phyloP scores from a whole-genome alignment of 2,888 invertebrate species.

The Cantharis rufa region DNA sequence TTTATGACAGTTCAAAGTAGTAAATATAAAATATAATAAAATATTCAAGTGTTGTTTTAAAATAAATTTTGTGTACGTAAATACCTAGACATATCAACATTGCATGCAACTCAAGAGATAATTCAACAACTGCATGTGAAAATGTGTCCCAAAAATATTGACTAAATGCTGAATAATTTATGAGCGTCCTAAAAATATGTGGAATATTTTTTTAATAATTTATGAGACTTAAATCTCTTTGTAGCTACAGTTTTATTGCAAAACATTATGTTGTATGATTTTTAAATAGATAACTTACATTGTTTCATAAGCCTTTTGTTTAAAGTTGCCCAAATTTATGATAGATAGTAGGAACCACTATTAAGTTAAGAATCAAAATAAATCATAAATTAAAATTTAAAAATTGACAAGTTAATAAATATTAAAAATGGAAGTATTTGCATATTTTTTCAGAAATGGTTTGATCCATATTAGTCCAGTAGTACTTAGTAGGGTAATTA shows the following conservation, averaged over 20 bases:
- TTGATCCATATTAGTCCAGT: too few relatives aligned
- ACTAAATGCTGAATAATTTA: not conserved
- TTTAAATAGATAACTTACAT: not conserved
- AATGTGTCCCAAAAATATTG: not conserved
- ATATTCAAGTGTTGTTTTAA: not conserved
- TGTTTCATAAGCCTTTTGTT: not conserved
- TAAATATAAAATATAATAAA: not conserved
- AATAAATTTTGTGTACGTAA: not conserved
- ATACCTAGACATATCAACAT: not conserved
- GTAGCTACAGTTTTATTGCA: not conserved
- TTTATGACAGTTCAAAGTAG: not conserved
- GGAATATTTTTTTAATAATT: not conserved
- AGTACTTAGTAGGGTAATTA: too few relatives aligned
- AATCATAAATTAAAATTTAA: too few relatives aligned
- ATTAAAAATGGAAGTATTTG: too few relatives aligned
- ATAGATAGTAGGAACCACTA: too few relatives aligned
- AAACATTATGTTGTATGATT: not conserved
- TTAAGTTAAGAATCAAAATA: too few relatives aligned
- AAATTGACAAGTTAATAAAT: too few relatives aligned
- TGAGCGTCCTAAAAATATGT: not conserved
- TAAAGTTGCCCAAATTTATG: not conserved
- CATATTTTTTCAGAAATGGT: too few relatives aligned
- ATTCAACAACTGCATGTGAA: not conserved
- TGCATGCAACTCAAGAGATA: not conserved
- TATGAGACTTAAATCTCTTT: not conserved